Conservation (phyloP, 2,888 invertebrate species). For the Nebria brevicollis region DNA sequence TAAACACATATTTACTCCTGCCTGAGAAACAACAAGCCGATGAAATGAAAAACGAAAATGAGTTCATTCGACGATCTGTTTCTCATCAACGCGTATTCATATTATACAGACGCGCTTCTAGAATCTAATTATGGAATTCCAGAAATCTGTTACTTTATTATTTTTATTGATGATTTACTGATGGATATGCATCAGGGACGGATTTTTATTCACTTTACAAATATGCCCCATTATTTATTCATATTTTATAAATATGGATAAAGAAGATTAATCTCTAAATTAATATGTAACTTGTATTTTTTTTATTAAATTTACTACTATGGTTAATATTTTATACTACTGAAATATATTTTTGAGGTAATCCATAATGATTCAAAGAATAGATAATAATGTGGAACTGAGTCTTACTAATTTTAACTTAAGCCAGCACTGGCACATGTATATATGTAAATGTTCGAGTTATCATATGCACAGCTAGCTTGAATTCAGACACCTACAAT, state of each 20-base stretch:
- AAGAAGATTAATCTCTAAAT: neutral
- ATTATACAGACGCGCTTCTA: neutral
- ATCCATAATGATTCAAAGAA: too few relatives aligned
- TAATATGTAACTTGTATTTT: too few relatives aligned
- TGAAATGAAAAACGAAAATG: constrained; percentile 5
- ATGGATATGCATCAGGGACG: neutral
- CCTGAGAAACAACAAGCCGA: neutral
- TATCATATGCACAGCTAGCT: neutral
- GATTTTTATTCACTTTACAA: neutral
- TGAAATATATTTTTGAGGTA: too few relatives aligned
- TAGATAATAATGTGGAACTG: too few relatives aligned
- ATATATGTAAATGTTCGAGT: neutral
- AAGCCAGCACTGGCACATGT: neutral
- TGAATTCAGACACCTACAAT: neutral
- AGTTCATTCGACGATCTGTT: constrained; percentile 11
- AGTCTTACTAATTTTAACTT: neutral
- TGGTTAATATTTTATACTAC: too few relatives aligned
- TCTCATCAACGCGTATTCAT: constrained; percentile 11
- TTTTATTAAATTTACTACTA: too few relatives aligned
- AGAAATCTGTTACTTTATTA: constrained; percentile 15
- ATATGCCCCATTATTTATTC: neutral
- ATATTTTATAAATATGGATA: neutral
- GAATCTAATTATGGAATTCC: constrained; percentile 13
- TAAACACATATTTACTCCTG: constrained; percentile 21
- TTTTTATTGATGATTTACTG: constrained; percentile 10